Conservation (phyloP, 2,113 vertebrate species). For the Cololabis saira region DNA sequence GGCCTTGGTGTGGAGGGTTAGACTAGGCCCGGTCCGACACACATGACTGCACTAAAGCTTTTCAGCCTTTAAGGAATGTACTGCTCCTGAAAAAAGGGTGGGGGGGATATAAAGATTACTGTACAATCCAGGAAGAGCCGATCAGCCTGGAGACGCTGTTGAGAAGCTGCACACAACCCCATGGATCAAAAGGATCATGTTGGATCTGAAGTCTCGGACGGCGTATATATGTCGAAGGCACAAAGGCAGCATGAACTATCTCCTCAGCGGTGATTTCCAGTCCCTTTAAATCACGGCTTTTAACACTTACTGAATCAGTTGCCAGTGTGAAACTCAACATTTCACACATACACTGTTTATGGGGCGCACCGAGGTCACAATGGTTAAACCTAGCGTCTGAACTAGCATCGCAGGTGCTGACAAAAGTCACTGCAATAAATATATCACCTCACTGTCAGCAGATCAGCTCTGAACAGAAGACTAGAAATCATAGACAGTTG, state of each 20-base stretch:
- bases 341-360: not conserved
- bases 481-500: not conserved
- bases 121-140: not conserved
- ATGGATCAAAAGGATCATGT: constrained; percentile 5
- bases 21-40: constrained; percentile 13
- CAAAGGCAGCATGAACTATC: too few relatives aligned
- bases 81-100: not conserved
- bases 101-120: constrained; percentile 7
- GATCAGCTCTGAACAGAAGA: not conserved
- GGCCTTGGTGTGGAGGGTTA: not conserved
- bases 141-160: not conserved
- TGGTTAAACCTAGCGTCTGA: constrained; percentile 11
- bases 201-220: not conserved
- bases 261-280: not conserved
- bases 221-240: not conserved
- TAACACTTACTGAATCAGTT: constrained; percentile 16
- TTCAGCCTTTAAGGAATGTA: constrained; percentile 46
- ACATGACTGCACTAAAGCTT: constrained; percentile 41
- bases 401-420: not conserved
- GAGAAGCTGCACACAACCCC: not conserved
- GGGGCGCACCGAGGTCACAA: constrained; percentile 25
- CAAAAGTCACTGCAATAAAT: not conserved
- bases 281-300: constrained; percentile 10
- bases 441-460: too few relatives aligned
- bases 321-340: not conserved